phyloP scores from a whole-genome alignment of 2,888 invertebrate species.

The Caenorhabditis wallacei region DNA sequence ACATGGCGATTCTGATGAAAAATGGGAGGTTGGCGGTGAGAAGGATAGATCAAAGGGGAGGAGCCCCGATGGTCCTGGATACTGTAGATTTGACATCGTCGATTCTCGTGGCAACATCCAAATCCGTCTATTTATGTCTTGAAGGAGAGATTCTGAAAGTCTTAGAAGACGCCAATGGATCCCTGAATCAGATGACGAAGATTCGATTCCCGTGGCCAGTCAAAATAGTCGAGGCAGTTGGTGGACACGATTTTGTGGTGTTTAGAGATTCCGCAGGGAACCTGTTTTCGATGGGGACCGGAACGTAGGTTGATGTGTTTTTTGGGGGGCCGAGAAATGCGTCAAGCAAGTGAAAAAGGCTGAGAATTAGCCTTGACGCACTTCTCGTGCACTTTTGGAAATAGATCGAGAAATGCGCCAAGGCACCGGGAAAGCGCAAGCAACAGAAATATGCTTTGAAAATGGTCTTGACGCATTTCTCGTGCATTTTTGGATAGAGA shows the following conservation, averaged over 20 bases:
- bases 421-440: neutral
- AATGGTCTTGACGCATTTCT: too few species aligned
- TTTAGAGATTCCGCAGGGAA: slow-evolving; percentile 39
- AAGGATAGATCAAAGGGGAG: slow-evolving; percentile 17
- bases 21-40: slow-evolving; percentile 7
- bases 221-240: slow-evolving; percentile 23
- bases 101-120: slow-evolving; percentile 28
- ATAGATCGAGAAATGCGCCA: neutral
- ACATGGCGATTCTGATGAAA: slow-evolving; percentile 40
- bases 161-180: slow-evolving; percentile 29
- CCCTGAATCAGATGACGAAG: neutral
- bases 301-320: slow-evolving; percentile 42
- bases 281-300: slow-evolving; percentile 62
- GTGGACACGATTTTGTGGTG: slow-evolving; percentile 47
- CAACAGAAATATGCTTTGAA: too few species aligned
- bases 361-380: too few species aligned
- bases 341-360: too few species aligned
- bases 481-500: too few species aligned
- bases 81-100: neutral
- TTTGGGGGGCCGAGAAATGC: too few species aligned
- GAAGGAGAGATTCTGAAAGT: slow-evolving; percentile 22
- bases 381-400: too few species aligned
- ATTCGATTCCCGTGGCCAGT: slow-evolving; percentile 53
- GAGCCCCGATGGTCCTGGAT: neutral
- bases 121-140: neutral